Percentiles rank a stretch among this genome's conserved stretches.
Evolutionary conservation across 2,888 invertebrate species (phyloP).

Genomic region (Crioceris asparagi): DNA sequence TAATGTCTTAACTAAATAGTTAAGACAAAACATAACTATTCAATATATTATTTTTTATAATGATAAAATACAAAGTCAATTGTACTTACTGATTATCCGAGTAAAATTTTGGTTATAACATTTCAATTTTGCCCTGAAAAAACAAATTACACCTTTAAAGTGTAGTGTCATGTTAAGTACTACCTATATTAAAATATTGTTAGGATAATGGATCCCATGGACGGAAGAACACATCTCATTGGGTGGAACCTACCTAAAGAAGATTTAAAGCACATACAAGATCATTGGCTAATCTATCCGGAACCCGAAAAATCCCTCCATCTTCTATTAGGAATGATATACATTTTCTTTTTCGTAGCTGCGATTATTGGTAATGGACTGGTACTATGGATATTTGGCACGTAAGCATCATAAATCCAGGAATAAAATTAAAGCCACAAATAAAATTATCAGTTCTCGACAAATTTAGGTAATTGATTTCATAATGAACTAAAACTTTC

Average conservation of each 20-base stretch:
- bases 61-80: too few relatives aligned
- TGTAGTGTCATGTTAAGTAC: not conserved
- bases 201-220: slow-evolving; percentile 15
- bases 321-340: slow-evolving; percentile 66
- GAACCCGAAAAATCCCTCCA: slow-evolving; percentile 76
- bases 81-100: too few relatives aligned
- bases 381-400: slow-evolving; percentile 73
- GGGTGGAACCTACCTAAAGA: slow-evolving; percentile 71
- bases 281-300: slow-evolving; percentile 70
- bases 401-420: too few relatives aligned
- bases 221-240: slow-evolving; percentile 29
- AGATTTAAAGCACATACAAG: slow-evolving; percentile 64
- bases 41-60: not conserved
- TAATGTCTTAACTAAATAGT: too few relatives aligned
- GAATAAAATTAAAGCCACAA: too few relatives aligned
- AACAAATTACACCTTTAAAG: too few relatives aligned
- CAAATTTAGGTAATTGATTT: not conserved
- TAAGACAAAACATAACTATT: not conserved
- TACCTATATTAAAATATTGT: not conserved
- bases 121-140: too few relatives aligned
- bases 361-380: slow-evolving; percentile 66
- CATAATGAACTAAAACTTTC: slow-evolving; percentile 16
- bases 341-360: slow-evolving; percentile 62
- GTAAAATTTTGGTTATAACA: too few relatives aligned
- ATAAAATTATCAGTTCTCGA: too few relatives aligned